phyloP scores from a whole-genome alignment of 2,113 vertebrate species.

The Mohoua ochrocephala region DNA sequence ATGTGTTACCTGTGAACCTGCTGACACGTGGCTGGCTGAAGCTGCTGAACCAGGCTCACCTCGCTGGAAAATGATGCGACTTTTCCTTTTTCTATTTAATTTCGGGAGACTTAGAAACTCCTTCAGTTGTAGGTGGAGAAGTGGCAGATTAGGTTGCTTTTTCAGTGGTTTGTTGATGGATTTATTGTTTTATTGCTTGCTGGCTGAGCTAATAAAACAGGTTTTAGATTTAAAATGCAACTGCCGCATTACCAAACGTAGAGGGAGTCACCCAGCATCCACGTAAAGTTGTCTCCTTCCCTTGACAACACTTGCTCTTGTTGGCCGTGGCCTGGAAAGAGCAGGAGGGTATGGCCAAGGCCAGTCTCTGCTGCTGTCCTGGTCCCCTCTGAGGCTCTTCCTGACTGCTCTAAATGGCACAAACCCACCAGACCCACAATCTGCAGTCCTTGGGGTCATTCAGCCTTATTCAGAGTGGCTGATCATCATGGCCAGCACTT shows the following conservation, averaged over 20 bases:
- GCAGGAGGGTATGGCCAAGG: neutral
- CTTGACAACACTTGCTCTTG: neutral
- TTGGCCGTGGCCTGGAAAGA: neutral
- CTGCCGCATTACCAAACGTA: neutral
- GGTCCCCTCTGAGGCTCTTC: neutral
- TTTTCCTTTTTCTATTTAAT: neutral
- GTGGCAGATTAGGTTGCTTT: neutral
- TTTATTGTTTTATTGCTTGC: neutral
- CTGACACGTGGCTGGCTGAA: neutral
- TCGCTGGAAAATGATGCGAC: fast-evolving
- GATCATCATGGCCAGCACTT: neutral
- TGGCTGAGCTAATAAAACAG: neutral
- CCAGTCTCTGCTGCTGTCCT: neutral
- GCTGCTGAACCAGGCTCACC: neutral
- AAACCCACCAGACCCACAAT: neutral
- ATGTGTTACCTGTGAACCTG: neutral
- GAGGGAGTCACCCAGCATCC: neutral
- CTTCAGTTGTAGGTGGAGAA: neutral
- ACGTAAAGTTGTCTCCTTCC: neutral
- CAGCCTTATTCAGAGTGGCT: neutral
- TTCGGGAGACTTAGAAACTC: neutral
- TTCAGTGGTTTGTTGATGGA: neutral
- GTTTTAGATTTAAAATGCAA: neutral
- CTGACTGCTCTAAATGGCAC: neutral
- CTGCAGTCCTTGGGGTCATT: neutral